A percentile compares a stretch with the other conserved stretches of the same genome.
Evolutionary conservation across 2,797 vertebrate genomes (phyloP).

Genomic region (Gastrophryne carolinensis): DNA sequence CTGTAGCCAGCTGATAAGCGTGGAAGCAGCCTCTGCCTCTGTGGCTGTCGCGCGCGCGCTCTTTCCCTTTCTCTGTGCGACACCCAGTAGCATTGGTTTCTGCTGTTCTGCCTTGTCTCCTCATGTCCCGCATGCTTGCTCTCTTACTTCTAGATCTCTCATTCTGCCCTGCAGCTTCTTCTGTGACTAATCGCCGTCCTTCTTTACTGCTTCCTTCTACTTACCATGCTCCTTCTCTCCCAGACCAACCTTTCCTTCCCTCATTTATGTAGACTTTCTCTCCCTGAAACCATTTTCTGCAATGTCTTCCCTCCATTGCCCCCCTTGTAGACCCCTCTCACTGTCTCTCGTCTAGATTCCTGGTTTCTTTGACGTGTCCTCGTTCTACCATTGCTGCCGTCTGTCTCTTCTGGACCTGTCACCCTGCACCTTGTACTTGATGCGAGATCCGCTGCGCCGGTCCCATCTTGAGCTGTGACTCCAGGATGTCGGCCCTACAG

Average conservation of each 20-base stretch:
- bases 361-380: background rate
- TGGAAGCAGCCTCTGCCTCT: background rate
- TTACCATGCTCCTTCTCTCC: background rate
- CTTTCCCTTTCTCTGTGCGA: background rate
- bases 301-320: background rate
- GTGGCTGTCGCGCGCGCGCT: constrained; percentile 11
- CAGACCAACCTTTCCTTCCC: background rate
- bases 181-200: background rate
- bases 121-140: constrained; percentile 13
- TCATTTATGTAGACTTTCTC: background rate
- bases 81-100: background rate
- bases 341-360: background rate
- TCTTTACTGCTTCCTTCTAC: background rate
- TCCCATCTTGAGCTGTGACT: constrained; percentile 1
- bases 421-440: background rate
- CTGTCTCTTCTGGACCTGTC: background rate
- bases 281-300: background rate
- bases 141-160: background rate
- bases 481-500: constrained; percentile 55
- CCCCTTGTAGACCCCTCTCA: background rate
- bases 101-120: constrained; percentile 26
- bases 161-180: constrained; percentile 36
- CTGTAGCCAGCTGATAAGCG: constrained; percentile 45
- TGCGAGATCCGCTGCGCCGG: background rate
- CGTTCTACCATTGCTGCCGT: background rate